Evolutionary conservation across 2,797 vertebrate species (phyloP).

Genomic region (Acridotheres tristis): DNA sequence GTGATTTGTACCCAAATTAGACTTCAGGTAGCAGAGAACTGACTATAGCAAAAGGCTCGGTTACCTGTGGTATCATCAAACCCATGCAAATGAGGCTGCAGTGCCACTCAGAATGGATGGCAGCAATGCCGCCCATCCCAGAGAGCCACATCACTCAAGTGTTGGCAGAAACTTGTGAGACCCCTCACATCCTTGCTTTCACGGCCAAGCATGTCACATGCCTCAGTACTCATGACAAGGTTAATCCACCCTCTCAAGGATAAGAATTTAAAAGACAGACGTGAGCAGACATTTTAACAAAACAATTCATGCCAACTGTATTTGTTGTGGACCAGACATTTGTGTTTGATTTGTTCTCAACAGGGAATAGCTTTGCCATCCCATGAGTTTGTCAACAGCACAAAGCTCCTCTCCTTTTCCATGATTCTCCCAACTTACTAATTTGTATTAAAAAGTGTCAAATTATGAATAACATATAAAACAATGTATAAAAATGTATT

Average conservation of each 20-base stretch:
- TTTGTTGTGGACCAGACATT: not conserved
- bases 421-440: not conserved
- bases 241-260: not conserved
- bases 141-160: not conserved
- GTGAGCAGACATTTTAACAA: not conserved
- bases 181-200: not conserved
- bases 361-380: not conserved
- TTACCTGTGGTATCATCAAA: not conserved
- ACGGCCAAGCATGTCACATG: not conserved
- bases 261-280: not conserved
- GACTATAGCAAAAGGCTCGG: not conserved
- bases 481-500: not conserved
- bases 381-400: not conserved
- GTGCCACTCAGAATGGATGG: not conserved
- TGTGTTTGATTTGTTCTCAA: not conserved
- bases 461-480: not conserved
- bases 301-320: not conserved
- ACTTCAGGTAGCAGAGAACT: not conserved
- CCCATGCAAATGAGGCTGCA: not conserved
- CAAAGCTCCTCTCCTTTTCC: not conserved
- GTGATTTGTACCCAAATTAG: not conserved
- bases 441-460: not conserved
- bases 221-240: not conserved
- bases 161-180: not conserved
- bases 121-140: rapidly evolving